Percentiles rank a stretch among this genome's conserved stretches.
These are phyloP conservation scores for Rhea pennata DNA, from an alignment of 2,113 vertebrate genomes.

Conservation along the genomic window DNA sequence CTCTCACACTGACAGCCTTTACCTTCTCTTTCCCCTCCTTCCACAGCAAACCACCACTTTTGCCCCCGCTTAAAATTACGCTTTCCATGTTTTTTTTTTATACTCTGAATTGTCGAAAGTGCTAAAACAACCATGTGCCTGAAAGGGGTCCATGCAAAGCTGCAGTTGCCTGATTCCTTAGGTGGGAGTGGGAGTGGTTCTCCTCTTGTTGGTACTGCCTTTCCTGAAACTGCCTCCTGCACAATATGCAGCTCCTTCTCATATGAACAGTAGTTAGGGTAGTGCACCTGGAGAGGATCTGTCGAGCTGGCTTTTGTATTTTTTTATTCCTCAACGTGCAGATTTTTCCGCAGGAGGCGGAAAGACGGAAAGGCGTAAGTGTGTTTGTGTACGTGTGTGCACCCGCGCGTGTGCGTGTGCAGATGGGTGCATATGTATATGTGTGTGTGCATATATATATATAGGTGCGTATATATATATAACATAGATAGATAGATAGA, in stretches of 20 bases:
- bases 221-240: no score
- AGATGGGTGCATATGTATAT: no score
- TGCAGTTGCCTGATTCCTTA: background rate
- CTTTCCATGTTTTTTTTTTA: background rate
- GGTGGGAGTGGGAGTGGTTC: no score
- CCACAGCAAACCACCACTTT: background rate
- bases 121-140: background rate
- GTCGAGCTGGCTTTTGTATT: no score
- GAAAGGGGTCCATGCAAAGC: background rate
- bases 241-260: no score
- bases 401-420: no score
- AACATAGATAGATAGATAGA: no score
- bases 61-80: background rate
- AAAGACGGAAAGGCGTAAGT: no score
- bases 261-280: background rate
- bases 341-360: no score
- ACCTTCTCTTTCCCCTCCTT: background rate
- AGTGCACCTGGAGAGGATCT: background rate
- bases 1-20: background rate
- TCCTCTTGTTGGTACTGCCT: no score
- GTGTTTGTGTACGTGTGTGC: no score
- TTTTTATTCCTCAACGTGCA: no score
- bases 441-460: background rate
- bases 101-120: background rate
- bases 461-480: background rate